phyloP scores from a whole-genome alignment of 2,113 vertebrate species.

The Gallinago jamesoni region DNA sequence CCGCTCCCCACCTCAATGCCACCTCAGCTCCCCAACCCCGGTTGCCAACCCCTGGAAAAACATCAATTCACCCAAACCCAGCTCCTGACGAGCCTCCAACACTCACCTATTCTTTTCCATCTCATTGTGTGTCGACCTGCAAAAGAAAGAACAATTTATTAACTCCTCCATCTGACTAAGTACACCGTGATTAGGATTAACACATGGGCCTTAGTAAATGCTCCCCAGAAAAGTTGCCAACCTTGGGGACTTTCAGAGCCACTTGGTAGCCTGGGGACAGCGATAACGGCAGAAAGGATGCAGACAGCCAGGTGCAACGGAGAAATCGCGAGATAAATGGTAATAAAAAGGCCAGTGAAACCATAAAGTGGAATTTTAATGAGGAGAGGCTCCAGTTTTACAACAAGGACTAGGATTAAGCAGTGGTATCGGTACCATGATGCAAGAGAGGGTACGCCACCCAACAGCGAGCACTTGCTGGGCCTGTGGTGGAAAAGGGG shows the following conservation, averaged over 20 bases:
- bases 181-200: rapidly evolving
- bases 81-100: background rate
- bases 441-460: rapidly evolving
- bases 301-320: rapidly evolving
- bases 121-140: slow-evolving; percentile 95
- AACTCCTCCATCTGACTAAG: background rate
- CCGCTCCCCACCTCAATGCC: rapidly evolving
- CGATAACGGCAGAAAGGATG: rapidly evolving
- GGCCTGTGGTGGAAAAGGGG: background rate
- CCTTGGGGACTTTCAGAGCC: background rate
- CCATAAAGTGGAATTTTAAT: rapidly evolving
- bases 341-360: background rate
- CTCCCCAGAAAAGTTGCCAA: background rate
- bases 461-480: rapidly evolving
- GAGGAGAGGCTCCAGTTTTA: too few relatives aligned
- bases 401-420: too few relatives aligned
- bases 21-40: rapidly evolving
- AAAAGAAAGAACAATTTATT: slow-evolving; percentile 29
- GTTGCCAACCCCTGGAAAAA: background rate
- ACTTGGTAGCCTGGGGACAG: background rate
- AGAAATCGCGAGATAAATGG: rapidly evolving
- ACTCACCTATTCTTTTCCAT: slow-evolving; percentile 98
- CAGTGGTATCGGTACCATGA: rapidly evolving
- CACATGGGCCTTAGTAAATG: background rate
- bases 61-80: rapidly evolving